phyloP scores from a whole-genome alignment of 2,797 vertebrate species.

The Fistularia commersonii region DNA sequence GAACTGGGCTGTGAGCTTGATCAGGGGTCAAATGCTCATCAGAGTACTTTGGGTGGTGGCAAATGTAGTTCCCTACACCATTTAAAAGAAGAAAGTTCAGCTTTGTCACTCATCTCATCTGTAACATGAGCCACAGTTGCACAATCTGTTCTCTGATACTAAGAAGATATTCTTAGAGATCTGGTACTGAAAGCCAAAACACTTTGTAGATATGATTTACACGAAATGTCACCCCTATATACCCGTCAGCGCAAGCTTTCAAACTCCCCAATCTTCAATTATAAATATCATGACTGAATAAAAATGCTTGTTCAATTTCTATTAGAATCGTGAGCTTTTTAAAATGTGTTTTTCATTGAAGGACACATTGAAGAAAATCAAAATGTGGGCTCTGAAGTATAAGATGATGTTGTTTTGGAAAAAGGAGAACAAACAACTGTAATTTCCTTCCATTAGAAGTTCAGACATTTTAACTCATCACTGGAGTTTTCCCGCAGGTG shows the following conservation, averaged over 20 bases:
- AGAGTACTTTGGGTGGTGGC: constrained; percentile 25
- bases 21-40: constrained; percentile 57
- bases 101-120: constrained; percentile 28
- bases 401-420: constrained; percentile 16
- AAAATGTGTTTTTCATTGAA: constrained; percentile 39
- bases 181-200: constrained; percentile 9
- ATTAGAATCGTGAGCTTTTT: constrained; percentile 38
- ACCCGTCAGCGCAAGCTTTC: constrained; percentile 16
- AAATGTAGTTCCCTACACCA: constrained; percentile 5
- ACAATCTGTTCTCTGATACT: constrained; percentile 1
- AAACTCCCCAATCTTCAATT: constrained; percentile 32
- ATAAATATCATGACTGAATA: constrained; percentile 45
- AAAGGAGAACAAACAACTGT: constrained; percentile 7
- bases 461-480: constrained; percentile 60
- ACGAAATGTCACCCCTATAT: constrained; percentile 34
- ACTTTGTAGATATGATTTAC: constrained; percentile 16
- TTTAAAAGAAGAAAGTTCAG: constrained; percentile 38
- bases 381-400: constrained; percentile 27
- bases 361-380: constrained; percentile 25
- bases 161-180: constrained; percentile 16
- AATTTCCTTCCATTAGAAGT: constrained; percentile 54
- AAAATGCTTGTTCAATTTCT: constrained; percentile 57
- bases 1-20: constrained; percentile 51
- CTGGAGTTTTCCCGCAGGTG: constrained; percentile 35
- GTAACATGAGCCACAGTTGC: constrained; percentile 5